phyloP scores from a whole-genome alignment of 2,797 vertebrate species.

The Epinephelus awoara region DNA sequence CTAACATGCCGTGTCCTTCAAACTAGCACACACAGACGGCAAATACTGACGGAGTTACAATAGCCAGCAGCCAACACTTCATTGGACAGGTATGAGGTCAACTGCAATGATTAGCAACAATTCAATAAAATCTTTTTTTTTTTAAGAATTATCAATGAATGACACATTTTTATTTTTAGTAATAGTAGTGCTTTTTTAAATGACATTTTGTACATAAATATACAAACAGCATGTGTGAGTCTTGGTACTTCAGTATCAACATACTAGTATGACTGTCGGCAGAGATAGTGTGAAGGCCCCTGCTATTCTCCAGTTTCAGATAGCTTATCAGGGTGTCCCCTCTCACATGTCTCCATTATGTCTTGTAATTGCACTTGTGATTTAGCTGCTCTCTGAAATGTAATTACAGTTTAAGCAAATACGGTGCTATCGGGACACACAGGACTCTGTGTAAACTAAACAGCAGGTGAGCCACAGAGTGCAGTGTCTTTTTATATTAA shows the following conservation, averaged over 20 bases:
- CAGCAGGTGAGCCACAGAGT: background rate
- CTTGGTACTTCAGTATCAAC: background rate
- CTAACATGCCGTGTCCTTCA: slow-evolving; percentile 18
- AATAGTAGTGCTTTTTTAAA: background rate
- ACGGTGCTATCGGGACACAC: background rate
- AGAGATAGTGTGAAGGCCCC: too few relatives aligned
- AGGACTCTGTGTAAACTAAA: slow-evolving; percentile 11
- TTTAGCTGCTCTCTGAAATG: too few relatives aligned
- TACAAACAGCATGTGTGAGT: background rate
- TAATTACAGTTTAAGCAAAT: slow-evolving; percentile 26
- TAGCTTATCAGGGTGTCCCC: too few relatives aligned
- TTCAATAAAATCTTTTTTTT: background rate
- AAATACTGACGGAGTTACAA: background rate
- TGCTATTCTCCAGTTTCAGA: too few relatives aligned
- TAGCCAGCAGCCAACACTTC: background rate
- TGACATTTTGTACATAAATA: background rate
- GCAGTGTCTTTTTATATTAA: background rate
- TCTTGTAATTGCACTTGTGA: too few relatives aligned
- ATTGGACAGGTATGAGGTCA: background rate
- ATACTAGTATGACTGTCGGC: background rate
- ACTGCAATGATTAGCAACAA: slow-evolving; percentile 34
- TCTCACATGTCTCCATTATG: too few relatives aligned
- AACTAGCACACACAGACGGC: background rate
- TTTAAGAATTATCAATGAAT: too few relatives aligned
- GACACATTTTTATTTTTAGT: background rate